phyloP scores from a whole-genome alignment of 2,797 vertebrate species.

The Chrysocyon brachyurus region DNA sequence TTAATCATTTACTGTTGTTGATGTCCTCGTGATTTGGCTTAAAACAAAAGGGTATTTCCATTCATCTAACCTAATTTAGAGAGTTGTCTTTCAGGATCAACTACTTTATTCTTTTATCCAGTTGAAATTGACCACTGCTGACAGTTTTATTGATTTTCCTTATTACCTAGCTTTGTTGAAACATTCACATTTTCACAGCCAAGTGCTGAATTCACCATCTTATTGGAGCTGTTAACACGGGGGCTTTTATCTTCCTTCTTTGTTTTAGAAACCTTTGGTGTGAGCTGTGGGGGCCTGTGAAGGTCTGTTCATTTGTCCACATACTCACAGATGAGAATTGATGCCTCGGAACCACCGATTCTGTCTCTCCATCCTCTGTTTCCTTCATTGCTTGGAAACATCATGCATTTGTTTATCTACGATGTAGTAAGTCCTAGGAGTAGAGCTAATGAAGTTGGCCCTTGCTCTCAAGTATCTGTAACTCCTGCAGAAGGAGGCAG shows the following conservation, averaged over 20 bases:
- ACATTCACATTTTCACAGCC: conserved; percentile 77
- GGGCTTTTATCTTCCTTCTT: conserved; percentile 61
- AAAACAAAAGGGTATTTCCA: conserved; percentile 66
- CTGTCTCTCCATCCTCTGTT: background rate
- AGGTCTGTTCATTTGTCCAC: background rate
- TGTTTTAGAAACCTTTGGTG: conserved; percentile 53
- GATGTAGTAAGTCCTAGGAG: background rate
- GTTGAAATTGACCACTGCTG: conserved; percentile 77
- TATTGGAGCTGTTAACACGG: conserved; percentile 20
- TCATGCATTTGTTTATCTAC: background rate
- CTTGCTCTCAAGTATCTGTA: background rate
- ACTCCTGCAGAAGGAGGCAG: background rate
- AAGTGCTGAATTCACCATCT: conserved; percentile 50
- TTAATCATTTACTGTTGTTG: conserved; percentile 72
- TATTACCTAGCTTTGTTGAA: conserved; percentile 81
- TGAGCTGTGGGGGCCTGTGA: background rate
- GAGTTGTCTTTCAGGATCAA: conserved; percentile 65
- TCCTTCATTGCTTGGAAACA: background rate
- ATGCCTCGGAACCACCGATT: background rate
- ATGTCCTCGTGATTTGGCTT: conserved; percentile 78
- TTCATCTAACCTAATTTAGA: conserved; percentile 71
- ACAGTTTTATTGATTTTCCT: conserved; percentile 82
- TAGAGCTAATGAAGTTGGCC: background rate
- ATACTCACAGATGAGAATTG: background rate
- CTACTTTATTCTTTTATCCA: conserved; percentile 78